Evolutionary conservation across 1,140 invertebrate species (phyloP).

Genomic region (Patella vulgata): DNA sequence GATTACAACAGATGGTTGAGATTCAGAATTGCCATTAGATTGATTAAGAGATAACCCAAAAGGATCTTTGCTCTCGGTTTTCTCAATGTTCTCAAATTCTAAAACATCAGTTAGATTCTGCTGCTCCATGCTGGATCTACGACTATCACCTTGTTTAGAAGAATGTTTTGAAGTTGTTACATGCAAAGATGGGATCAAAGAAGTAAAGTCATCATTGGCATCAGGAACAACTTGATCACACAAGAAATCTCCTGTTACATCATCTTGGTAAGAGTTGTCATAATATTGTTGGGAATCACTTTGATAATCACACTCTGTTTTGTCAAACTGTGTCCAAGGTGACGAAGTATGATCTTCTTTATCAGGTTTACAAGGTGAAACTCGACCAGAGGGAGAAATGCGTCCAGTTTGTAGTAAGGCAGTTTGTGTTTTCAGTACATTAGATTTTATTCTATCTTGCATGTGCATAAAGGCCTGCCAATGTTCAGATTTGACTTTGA

Average conservation of each 20-base stretch:
- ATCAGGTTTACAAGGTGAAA: constrained; percentile 33
- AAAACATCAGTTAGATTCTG: constrained; percentile 17
- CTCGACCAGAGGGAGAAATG: constrained; percentile 40
- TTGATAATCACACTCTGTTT: constrained; percentile 16
- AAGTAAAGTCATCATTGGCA: too few relatives aligned
- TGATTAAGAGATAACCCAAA: constrained; percentile 38
- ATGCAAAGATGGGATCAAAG: not conserved
- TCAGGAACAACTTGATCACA: too few relatives aligned
- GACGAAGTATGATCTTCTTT: constrained; percentile 16
- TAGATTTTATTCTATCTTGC: constrained; percentile 64
- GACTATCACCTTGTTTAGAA: constrained; percentile 24
- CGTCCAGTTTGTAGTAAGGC: constrained; percentile 53
- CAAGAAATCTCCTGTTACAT: not conserved
- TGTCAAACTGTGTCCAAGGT: constrained; percentile 33
- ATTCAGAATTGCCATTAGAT: constrained; percentile 7
- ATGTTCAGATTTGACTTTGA: constrained; percentile 63
- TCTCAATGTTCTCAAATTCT: constrained; percentile 15
- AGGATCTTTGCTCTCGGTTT: constrained; percentile 37
- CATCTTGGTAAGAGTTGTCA: constrained; percentile 1
- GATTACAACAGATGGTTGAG: constrained; percentile 14
- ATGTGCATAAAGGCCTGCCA: constrained; percentile 67
- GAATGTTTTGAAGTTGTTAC: constrained; percentile 28
- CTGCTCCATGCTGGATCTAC: constrained; percentile 30
- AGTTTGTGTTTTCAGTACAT: constrained; percentile 62
- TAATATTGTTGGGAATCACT: not conserved